These are phyloP conservation scores for Harlomillsia oculata DNA, from an alignment of 1,140 invertebrate genomes.

Conservation along the genomic window DNA sequence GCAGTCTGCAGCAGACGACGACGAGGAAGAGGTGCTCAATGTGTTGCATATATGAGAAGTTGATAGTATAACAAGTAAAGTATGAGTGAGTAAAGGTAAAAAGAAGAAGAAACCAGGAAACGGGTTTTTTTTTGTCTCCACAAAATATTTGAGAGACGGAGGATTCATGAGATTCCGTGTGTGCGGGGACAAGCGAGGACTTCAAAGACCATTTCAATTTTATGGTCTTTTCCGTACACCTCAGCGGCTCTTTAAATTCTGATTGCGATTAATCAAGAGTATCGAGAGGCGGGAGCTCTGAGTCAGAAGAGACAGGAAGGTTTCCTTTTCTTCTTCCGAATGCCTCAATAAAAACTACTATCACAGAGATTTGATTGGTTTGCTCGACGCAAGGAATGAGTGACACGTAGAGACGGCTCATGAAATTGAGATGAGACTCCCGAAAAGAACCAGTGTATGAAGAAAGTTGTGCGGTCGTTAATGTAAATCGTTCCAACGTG, in stretches of 20 bases:
- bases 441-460: no score
- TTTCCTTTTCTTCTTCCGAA: no score
- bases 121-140: neutral
- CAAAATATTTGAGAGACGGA: no score
- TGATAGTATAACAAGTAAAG: no score
- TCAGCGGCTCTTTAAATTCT: conserved; percentile 5
- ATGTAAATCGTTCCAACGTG: no score
- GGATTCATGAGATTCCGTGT: neutral
- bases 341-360: no score
- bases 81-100: no score
- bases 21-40: neutral
- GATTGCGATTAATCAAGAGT: conserved; percentile 14
- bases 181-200: neutral
- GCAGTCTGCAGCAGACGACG: neutral
- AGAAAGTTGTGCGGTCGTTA: no score
- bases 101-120: neutral
- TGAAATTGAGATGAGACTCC: no score
- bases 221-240: conserved; percentile 9
- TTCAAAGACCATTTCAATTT: neutral
- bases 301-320: no score
- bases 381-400: conserved; percentile 5
- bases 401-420: no score
- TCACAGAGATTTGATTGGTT: conserved; percentile 12
- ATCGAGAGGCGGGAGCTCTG: conserved; percentile 1
- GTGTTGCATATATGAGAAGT: no score